A percentile compares a stretch with the other conserved stretches of the same genome.
These are phyloP conservation scores for Drosophila engyochracea DNA, from an alignment of 2,888 invertebrate species.

Conservation along the genomic window DNA sequence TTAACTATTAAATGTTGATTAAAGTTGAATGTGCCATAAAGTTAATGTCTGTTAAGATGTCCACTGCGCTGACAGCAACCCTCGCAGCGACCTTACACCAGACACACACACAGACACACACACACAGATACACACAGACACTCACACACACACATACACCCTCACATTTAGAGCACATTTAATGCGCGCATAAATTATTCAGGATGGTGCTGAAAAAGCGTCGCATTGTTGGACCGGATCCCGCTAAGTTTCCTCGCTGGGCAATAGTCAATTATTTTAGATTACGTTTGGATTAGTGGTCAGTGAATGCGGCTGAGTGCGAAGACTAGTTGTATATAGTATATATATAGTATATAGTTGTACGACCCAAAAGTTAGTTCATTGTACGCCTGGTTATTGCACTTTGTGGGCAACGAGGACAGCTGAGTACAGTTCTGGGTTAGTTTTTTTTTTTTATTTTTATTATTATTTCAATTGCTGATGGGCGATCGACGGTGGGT, in stretches of 20 bases:
- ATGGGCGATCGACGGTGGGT: constrained; percentile 8
- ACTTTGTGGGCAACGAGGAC: constrained; percentile 52
- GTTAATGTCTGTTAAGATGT: not conserved
- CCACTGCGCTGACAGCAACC: constrained; percentile 1
- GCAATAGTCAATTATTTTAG: constrained; percentile 80
- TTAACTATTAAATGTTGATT: constrained; percentile 1
- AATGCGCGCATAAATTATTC: constrained; percentile 79
- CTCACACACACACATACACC: constrained; percentile 2
- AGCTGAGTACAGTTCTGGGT: constrained; percentile 16
- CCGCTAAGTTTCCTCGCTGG: constrained; percentile 33
- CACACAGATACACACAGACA: constrained; percentile 4
- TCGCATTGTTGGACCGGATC: constrained; percentile 12
- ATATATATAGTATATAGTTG: not conserved
- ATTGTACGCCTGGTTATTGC: constrained; percentile 71
- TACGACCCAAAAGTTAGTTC: constrained; percentile 46
- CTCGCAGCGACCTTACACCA: constrained; percentile 8
- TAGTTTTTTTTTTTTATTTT: constrained; percentile 13
- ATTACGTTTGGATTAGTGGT: constrained; percentile 79
- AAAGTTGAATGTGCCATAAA: not conserved
- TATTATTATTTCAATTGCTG: constrained; percentile 35
- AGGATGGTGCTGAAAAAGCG: constrained; percentile 40
- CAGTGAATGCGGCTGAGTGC: constrained; percentile 22
- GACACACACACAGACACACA: constrained; percentile 9
- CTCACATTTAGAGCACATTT: constrained; percentile 68
- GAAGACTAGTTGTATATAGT: not conserved